Conservation (phyloP, 2,113 vertebrate species). For the Zosterops pallidus region DNA sequence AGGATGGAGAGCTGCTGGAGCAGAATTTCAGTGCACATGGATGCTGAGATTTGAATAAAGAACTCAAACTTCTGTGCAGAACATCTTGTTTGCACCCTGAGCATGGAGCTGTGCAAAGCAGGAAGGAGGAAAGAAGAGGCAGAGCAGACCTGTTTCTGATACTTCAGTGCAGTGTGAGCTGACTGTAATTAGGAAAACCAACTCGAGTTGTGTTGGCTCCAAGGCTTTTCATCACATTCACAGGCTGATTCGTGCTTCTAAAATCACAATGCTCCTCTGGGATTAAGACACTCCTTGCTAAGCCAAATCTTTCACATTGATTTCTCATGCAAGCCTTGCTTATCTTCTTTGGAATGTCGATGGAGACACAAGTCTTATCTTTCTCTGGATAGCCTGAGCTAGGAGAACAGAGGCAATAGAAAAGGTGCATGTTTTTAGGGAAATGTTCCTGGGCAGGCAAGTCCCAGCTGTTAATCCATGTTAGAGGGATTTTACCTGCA, state of each 20-base stretch:
- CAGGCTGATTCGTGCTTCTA: neutral
- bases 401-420: neutral
- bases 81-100: neutral
- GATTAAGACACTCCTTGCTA: neutral
- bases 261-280: neutral
- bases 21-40: neutral
- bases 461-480: neutral
- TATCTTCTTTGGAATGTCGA: neutral
- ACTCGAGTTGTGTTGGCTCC: neutral
- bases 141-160: neutral
- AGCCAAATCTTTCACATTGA: neutral
- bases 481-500: neutral
- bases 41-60: neutral
- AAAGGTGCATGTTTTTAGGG: neutral
- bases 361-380: neutral
- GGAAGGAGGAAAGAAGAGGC: neutral
- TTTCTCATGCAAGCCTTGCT: neutral
- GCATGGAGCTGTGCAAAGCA: neutral
- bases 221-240: neutral
- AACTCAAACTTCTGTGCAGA: neutral
- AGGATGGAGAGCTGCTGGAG: neutral
- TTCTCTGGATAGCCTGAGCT: neutral
- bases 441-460: neutral
- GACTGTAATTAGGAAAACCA: neutral
- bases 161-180: neutral